Base-by-base conservation (phyloP, 1,140 invertebrate species). In the Bombus impatiens region DNA sequence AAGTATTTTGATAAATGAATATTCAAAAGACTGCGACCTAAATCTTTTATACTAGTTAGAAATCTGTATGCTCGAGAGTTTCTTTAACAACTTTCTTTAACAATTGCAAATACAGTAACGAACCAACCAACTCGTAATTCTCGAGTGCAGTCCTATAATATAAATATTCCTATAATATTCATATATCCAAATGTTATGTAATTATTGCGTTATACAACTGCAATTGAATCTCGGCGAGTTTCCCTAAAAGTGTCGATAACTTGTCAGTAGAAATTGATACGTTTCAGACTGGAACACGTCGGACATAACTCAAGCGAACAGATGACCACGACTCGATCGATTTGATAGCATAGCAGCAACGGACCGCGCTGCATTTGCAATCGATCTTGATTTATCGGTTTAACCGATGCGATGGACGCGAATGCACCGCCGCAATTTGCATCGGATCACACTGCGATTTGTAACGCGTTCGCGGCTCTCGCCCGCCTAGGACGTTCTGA, bases 341-440 rank as follows among this genome's bases (percentile, higher is more conserved):
- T 59, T 84, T n/a, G 82, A 84, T 84, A 84, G 25, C 28, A 42
- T 44, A 42, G n/a, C 78, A 47, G 68, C 25, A 72, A 80, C 67
- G 67, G 32, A 3, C 82, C 82, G 47, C n/a, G 77, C 40, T 32
- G 67, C 67, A n/a, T 79, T 79, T 44, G 82, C 82, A 71, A 84
- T 84, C 83, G 83, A 84, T 79, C 67, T 72, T 80, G 83, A 84
- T 84, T 84, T 84, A 84, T 84, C 77, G 76, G 25, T 18, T 22
- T n/a, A 37, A 71, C 67, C 76, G 67, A 84, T 84, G 53, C 76
- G 76, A 84, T 84, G 53, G 47, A 84, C 53, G 40, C 67, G 44
- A 47, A 32, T 35, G 68, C 76, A 8, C 76, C n/a, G 13, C 22
- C 40, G 82, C 76, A 84, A 84, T 84, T 84, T 84, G 82, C 76